Conservation (phyloP, 2,113 vertebrate genomes). For the Sula dactylatra region DNA sequence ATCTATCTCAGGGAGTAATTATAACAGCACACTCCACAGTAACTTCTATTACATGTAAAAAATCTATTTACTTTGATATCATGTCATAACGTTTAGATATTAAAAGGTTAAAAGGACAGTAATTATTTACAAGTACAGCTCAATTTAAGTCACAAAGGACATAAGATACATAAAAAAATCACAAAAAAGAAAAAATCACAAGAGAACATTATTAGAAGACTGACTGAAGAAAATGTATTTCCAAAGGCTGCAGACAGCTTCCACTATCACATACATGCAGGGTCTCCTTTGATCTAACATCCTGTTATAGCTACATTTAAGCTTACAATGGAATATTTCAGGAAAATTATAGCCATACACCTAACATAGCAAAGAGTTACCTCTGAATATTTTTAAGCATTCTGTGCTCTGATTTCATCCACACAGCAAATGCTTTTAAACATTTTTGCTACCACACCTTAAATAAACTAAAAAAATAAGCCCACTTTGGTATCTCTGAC, state of each 20-base stretch:
- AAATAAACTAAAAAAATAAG: not conserved
- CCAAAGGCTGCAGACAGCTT: not conserved
- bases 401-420: conserved; percentile 13
- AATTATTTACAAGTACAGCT: not conserved
- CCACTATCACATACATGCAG: not conserved
- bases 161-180: not conserved
- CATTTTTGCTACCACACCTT: not conserved
- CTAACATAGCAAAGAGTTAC: not conserved
- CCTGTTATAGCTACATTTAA: not conserved
- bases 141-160: not conserved
- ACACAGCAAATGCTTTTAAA: not conserved
- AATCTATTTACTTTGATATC: not conserved
- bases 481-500: not conserved
- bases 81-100: not conserved
- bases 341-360: not conserved
- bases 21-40: not conserved
- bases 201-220: not conserved
- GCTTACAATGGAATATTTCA: not conserved
- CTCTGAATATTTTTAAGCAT: not conserved
- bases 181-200: not conserved
- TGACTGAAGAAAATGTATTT: not conserved
- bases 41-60: not conserved
- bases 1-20: not conserved
- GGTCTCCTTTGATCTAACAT: not conserved
- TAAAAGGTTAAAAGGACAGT: not conserved